Base-by-base conservation (phyloP, 2,797 vertebrate species). In the Prunella strophiata region DNA sequence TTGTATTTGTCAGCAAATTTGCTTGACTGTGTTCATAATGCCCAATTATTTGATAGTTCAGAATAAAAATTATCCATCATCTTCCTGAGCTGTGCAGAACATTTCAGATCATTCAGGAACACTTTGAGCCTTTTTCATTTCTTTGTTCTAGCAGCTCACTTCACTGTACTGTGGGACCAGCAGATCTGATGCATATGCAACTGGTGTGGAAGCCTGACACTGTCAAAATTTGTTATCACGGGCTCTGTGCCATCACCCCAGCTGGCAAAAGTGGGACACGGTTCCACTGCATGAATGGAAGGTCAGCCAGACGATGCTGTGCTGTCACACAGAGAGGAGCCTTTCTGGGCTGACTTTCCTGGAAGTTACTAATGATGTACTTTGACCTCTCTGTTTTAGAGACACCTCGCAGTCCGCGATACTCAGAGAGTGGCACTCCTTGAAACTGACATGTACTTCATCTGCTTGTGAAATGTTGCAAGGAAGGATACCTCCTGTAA, bases 201-300 rank as follows among this genome's bases (percentile, higher is more conserved):
- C 77, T 42, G 42, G 26, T 86, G 77, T 15, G 10, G 48, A 78
- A 91, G 57, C n/a, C 50, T 5, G 2, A 40, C 48, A 47, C 14
- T 34, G 48, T 38, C 29, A 32, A 7, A 34, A 68, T 57, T 75
- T 48, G 55, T 79, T 71, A 25, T 10, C 38, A 32, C 0, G 1
- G 73, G 54, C 57, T 73, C 45, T 86, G 25, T 93, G 73, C 80
- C 77, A 51, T 26, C 65, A 47, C 68, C 71, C 77, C 70, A 91
- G 83, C 70, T 66, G 83, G 86, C 52, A 80, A 61, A 72, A 74
- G 63, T 4, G 76, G 73, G 57, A 51, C 2, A 3, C 3, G 7
- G 61, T 29, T 34, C 68, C 40, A 23, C 22, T 23, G n/a, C 25
- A 20, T 1, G 40, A 73, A 25, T 5, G 14, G 36, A 62, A 85